A percentile compares a stretch with the other conserved stretches of the same genome.
phyloP scores from a whole-genome alignment of 2,113 vertebrate genomes.

The Triplophysa tibetana region DNA sequence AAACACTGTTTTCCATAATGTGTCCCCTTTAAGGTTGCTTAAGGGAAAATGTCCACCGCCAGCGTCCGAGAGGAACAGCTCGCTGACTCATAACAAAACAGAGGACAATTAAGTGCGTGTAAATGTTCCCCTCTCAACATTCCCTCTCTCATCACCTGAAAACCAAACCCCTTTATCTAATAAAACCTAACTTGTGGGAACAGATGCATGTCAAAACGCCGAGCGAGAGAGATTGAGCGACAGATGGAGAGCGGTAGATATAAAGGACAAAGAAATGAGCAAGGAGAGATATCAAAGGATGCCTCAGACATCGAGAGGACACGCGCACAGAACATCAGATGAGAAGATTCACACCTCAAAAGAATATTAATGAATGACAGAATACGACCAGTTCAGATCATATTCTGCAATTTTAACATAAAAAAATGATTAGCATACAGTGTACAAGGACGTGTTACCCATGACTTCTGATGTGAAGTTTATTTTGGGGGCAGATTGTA shows the following conservation, averaged over 20 bases:
- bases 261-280: slow-evolving; percentile 28
- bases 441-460: slow-evolving; percentile 16
- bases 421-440: neutral
- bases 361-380: slow-evolving; percentile 48
- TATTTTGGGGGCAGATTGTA: neutral
- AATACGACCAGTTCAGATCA: slow-evolving; percentile 9
- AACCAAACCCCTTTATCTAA: slow-evolving; percentile 28
- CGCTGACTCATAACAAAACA: neutral
- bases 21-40: neutral
- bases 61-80: neutral
- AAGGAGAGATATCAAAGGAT: slow-evolving; percentile 37
- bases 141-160: slow-evolving; percentile 17
- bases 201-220: neutral
- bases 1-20: neutral
- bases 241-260: slow-evolving; percentile 2
- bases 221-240: slow-evolving; percentile 12
- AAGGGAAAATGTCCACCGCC: neutral
- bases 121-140: neutral
- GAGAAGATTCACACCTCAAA: slow-evolving; percentile 27
- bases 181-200: slow-evolving; percentile 31
- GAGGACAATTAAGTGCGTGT: neutral
- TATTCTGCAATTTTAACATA: slow-evolving; percentile 9
- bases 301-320: slow-evolving; percentile 21
- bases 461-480: slow-evolving; percentile 14
- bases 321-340: slow-evolving; percentile 28